phyloP scores from a whole-genome alignment of 2,113 vertebrate genomes.

The Vireo altiloquus region DNA sequence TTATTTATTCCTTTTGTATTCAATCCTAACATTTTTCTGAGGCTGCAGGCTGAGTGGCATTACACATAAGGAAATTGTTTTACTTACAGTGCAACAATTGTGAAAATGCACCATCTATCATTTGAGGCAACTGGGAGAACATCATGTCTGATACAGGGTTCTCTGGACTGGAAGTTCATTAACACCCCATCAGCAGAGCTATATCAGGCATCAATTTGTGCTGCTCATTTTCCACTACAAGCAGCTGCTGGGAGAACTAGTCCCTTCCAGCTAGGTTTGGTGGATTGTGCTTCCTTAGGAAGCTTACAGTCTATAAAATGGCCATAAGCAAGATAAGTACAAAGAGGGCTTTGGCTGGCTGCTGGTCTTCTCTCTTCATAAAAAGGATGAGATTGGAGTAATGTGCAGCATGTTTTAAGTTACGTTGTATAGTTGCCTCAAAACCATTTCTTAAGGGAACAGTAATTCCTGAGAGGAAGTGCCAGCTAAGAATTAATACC shows the following conservation, averaged over 20 bases:
- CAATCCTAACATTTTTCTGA: not conserved
- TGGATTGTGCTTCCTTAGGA: not conserved
- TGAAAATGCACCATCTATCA: not conserved
- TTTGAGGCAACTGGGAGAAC: not conserved
- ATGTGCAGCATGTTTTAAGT: not conserved
- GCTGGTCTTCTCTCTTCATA: not conserved
- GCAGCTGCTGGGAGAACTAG: not conserved
- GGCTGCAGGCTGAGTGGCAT: not conserved
- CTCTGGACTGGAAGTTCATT: not conserved
- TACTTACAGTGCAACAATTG: not conserved
- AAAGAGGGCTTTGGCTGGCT: not conserved
- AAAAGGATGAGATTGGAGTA: not conserved
- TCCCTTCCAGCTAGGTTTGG: not conserved
- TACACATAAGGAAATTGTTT: not conserved
- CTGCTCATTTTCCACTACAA: not conserved
- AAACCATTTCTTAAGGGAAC: not conserved
- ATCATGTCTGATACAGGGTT: accelerated
- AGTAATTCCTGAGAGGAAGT: not conserved
- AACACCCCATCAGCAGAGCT: not conserved
- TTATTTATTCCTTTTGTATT: not conserved
- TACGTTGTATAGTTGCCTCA: not conserved
- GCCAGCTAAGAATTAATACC: not conserved
- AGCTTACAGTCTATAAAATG: not conserved
- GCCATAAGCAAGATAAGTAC: not conserved
- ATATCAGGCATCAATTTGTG: not conserved